Base-by-base conservation (phyloP, 2,888 invertebrate species). In the Galeruca laticollis region DNA sequence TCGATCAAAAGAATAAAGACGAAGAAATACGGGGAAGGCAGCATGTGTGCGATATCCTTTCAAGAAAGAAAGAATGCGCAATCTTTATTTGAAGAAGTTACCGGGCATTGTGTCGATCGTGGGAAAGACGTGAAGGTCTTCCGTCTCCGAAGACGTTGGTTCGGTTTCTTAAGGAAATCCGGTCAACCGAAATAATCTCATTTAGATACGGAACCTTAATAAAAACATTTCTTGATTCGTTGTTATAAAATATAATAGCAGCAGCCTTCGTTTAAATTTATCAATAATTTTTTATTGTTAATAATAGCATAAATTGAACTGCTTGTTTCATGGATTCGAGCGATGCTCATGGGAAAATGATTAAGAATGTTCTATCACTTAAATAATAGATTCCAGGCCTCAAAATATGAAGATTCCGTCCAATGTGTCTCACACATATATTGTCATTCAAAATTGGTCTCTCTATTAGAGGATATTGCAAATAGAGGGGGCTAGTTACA, bases 81-180 rank as follows among this genome's bases (percentile, higher is more conserved):
- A 68, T 68, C 62, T 62, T 40, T 68, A 68, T 62, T 62, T 68
- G 57, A 62, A 68, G 62, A 37, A 51, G 57, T 61, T 62, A 68
- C 61, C 56, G 68, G 68, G 57, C 61, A 57, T 70, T 70, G 70
- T 70, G 66, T 61, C 15, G 56, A 70, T 62, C 70, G 70, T 70
- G 70, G 70, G 70, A 70, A 70, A 56, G 60, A 61, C 18, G 43
- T 57, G 35, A 56, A 47, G 60, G 57, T 57, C 66, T 66, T 43
- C 56, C 66, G 31, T 70, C 70, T 70, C 60, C 56, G 15, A 66
- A 70, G 66, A 70, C 62, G 62, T 69, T 65, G 54, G 49, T 60
- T 60, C 43, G 49, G 49, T 49, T 69, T 70, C 62, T 65, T 66
- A 70, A 70, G 70, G 70, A 66, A 66, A 70, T 70, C 70, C 70